Conservation (phyloP, 2,797 vertebrate species). For the Acanthurus tractus region DNA sequence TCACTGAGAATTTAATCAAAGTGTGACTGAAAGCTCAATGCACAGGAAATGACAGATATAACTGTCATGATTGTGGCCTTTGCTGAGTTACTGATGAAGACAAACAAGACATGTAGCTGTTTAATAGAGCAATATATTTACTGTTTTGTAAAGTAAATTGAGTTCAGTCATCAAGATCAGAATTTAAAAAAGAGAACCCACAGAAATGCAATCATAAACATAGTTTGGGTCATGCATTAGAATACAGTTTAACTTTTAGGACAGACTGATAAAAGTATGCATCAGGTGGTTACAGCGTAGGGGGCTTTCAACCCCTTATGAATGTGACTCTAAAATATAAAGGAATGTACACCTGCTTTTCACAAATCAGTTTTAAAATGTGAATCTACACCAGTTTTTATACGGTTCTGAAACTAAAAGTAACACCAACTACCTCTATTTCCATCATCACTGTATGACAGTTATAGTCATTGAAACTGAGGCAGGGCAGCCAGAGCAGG, state of each 20-base stretch:
- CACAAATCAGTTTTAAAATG: background rate
- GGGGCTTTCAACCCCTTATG: background rate
- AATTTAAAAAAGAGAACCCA: slow-evolving; percentile 1
- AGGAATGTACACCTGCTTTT: background rate
- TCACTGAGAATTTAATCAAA: slow-evolving; percentile 17
- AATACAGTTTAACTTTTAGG: background rate
- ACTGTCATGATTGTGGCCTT: background rate
- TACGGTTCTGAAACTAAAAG: background rate
- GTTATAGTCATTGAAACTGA: background rate
- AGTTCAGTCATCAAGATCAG: slow-evolving; percentile 32
- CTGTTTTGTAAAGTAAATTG: slow-evolving; percentile 16
- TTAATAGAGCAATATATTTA: background rate
- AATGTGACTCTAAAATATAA: background rate
- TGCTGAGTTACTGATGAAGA: background rate
- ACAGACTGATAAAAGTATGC: background rate
- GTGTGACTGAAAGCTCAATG: background rate
- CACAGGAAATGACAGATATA: background rate
- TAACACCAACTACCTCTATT: background rate
- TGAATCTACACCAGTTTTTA: background rate
- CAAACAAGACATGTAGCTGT: background rate
- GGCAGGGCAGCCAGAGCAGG: background rate
- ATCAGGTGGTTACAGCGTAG: background rate
- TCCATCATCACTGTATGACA: no score
- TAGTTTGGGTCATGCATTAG: slow-evolving; percentile 38
- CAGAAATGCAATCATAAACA: background rate